phyloP scores from a whole-genome alignment of 2,888 invertebrate genomes.

The Drosophila barbarae region DNA sequence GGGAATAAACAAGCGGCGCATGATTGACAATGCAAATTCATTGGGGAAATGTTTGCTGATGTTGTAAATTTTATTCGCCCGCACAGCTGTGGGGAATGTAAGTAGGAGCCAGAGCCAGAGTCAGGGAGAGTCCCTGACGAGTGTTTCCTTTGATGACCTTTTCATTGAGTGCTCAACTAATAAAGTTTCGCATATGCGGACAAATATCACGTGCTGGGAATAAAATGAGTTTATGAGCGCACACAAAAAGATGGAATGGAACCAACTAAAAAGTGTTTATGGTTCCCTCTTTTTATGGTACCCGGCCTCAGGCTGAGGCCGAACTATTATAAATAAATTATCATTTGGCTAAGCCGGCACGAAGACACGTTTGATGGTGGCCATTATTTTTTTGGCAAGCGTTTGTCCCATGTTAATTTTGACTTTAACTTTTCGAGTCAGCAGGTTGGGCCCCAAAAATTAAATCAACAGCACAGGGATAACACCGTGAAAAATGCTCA shows the following conservation, averaged over 20 bases:
- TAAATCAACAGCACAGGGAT: constrained; percentile 47
- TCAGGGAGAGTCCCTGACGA: constrained; percentile 12
- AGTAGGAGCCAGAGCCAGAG: background rate
- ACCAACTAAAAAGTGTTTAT: constrained; percentile 56
- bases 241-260: constrained; percentile 27
- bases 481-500: constrained; percentile 38
- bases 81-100: constrained; percentile 12
- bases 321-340: constrained; percentile 61
- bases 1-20: constrained; percentile 30
- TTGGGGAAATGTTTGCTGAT: constrained; percentile 25
- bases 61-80: constrained; percentile 45
- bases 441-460: constrained; percentile 36
- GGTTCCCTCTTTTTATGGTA: constrained; percentile 42
- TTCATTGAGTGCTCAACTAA: constrained; percentile 55
- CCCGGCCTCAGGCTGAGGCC: constrained; percentile 18
- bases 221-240: constrained; percentile 59
- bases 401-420: constrained; percentile 39
- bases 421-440: constrained; percentile 14
- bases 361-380: constrained; percentile 33
- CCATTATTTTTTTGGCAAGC: constrained; percentile 23
- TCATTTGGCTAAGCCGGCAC: constrained; percentile 41
- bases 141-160: constrained; percentile 45
- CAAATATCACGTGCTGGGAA: constrained; percentile 53
- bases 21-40: constrained; percentile 45
- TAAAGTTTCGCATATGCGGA: constrained; percentile 51